A percentile compares a stretch with the other conserved stretches of the same genome.
These are phyloP conservation scores for Melieria omissa DNA, from an alignment of 2,888 invertebrate genomes.

Conservation along the genomic window DNA sequence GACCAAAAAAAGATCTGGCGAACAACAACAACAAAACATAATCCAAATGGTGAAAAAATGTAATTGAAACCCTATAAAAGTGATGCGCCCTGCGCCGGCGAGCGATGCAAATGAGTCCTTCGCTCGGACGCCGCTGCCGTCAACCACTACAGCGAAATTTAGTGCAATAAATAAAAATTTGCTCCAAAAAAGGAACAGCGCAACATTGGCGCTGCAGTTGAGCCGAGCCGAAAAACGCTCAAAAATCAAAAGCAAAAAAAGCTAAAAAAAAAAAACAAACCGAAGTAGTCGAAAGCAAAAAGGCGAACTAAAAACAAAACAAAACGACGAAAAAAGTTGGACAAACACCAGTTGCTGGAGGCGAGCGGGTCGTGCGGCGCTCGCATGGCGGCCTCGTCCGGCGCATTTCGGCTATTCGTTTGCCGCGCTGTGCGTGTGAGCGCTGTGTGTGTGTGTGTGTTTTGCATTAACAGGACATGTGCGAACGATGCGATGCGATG, in stretches of 20 bases:
- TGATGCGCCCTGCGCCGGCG: slow-evolving; percentile 44
- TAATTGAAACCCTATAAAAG: slow-evolving; percentile 60
- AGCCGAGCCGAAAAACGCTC: slow-evolving; percentile 44
- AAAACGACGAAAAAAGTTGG: slow-evolving; percentile 44
- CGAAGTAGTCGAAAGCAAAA: slow-evolving; percentile 23
- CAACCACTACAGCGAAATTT: slow-evolving; percentile 44
- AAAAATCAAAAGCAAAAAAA: slow-evolving; percentile 37
- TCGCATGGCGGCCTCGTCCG: background rate
- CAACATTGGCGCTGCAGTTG: slow-evolving; percentile 33
- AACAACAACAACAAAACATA: slow-evolving; percentile 52
- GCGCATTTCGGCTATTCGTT: slow-evolving; percentile 4
- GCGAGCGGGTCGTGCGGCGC: slow-evolving; percentile 22
- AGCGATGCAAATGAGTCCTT: slow-evolving; percentile 14
- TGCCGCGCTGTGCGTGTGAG: slow-evolving; percentile 11
- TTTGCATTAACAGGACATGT: slow-evolving; percentile 20
- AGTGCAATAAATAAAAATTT: slow-evolving; percentile 45
- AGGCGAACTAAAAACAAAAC: slow-evolving; percentile 40
- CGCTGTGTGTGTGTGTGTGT: slow-evolving; percentile 31
- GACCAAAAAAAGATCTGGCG: slow-evolving; percentile 43
- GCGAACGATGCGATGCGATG: slow-evolving; percentile 2
- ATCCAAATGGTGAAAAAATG: slow-evolving; percentile 54
- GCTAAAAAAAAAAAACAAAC: slow-evolving; percentile 37
- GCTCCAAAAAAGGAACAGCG: slow-evolving; percentile 35
- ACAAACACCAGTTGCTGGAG: slow-evolving; percentile 34
- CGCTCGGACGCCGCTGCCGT: slow-evolving; percentile 18